Conservation (phyloP, 2,113 vertebrate genomes). For the Jaculus jaculus region DNA sequence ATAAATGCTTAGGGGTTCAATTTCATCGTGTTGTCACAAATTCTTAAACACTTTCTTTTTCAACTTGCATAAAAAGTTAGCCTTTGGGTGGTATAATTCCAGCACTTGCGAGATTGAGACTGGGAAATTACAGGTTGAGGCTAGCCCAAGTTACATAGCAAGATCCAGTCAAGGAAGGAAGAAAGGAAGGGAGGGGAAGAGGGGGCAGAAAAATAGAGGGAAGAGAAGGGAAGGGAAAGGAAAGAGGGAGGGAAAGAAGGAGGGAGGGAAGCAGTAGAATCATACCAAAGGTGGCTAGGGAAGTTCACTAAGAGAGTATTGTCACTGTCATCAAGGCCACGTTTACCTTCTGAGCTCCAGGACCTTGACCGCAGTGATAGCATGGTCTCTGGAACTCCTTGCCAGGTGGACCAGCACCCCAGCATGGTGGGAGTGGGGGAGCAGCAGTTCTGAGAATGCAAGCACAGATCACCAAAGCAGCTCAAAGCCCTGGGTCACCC, state of each 20-base stretch:
- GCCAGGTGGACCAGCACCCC: neutral
- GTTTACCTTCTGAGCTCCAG: neutral
- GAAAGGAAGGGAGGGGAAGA: neutral
- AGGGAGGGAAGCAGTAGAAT: neutral
- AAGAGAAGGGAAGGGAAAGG: too few species aligned
- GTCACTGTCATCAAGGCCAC: neutral
- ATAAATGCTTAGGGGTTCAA: neutral
- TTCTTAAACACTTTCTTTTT: neutral
- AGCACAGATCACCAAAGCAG: neutral
- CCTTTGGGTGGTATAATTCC: neutral
- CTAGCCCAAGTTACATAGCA: neutral
- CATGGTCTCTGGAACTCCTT: neutral
- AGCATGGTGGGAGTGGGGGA: neutral
- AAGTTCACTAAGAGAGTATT: neutral
- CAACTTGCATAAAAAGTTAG: neutral
- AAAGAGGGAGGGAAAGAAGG: too few species aligned
- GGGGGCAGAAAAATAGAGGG: too few species aligned
- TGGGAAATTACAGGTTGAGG: too few species aligned
- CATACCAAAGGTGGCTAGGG: neutral
- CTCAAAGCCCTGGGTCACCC: neutral
- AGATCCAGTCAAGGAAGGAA: neutral
- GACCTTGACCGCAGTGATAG: neutral
- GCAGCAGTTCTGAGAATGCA: neutral
- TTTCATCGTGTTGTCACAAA: conserved; percentile 7
- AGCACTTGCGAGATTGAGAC: too few species aligned